Percentiles rank a stretch among this genome's conserved stretches.
Conservation (phyloP, 2,797 vertebrate species). For the Schizothorax lantsangensis region DNA sequence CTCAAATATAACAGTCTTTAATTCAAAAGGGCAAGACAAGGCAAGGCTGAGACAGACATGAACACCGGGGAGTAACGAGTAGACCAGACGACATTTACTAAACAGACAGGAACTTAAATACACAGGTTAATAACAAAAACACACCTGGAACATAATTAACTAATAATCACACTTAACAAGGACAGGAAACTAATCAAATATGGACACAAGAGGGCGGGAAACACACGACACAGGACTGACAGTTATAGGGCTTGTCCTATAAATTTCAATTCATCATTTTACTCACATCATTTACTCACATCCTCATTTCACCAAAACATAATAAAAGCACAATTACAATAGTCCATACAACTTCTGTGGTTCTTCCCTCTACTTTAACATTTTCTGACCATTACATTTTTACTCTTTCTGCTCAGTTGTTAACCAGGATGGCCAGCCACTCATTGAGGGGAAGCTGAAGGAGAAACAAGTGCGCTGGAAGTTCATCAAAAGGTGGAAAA, state of each 20-base stretch:
- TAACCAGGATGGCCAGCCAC: conserved; percentile 92
- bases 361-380: not conserved
- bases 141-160: too few relatives aligned
- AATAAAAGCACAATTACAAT: not conserved
- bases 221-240: too few relatives aligned
- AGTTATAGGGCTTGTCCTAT: not conserved
- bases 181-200: too few relatives aligned
- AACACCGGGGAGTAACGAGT: too few relatives aligned
- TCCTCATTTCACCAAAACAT: not conserved
- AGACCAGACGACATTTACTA: too few relatives aligned
- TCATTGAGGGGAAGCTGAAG: conserved; percentile 96
- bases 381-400: not conserved
- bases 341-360: not conserved
- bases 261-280: not conserved
- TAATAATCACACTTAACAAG: too few relatives aligned
- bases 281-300: not conserved
- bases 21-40: too few relatives aligned
- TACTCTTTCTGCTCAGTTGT: conserved; percentile 76
- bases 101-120: too few relatives aligned
- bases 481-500: conserved; percentile 98
- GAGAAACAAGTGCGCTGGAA: conserved; percentile 98
- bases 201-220: too few relatives aligned
- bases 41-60: too few relatives aligned
- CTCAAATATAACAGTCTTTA: too few relatives aligned
- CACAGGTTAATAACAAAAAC: too few relatives aligned